Evolutionary conservation across 2,113 vertebrate species (phyloP), one percentile per base, ranked within the genome.

Genomic region (Turnix velox): DNA sequence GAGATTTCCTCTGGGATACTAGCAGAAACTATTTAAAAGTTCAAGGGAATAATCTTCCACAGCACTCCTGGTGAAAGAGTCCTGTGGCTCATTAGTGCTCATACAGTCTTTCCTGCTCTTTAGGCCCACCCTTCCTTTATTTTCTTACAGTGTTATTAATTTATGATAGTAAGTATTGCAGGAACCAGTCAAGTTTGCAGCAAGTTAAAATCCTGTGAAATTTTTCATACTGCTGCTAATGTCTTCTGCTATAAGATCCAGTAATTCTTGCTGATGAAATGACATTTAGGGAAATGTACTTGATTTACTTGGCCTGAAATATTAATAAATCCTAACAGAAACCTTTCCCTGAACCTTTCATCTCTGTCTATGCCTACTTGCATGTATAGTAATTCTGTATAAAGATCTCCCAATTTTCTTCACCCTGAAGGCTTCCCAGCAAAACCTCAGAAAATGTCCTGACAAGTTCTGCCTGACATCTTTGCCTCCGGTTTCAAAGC

Each of bases 361-460:
- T 83, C 67, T 94, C 69, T n/a, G 6, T 35, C 48, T 90, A 92
- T 91, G 39, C 45, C 23, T 95, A 75, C 65, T 82, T 79, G 31
- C 37, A 12, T 73, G 58, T 58, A 46, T 39, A 79, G 33, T 76
- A 95, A 90, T 93, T 90, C 77, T 94, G 85, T 95, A 93, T 61
- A 95, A 96, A 96, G 90, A 79, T 95, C 87, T 90, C 84, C 63
- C 71, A 92, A 83, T 84, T 96, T 95, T 91, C 63, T 91, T 96
- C 74, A 85, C 76, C 94, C 92, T 65, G 78, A 89, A 94, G 92
- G 84, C 92, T 95, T 97, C 81, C 88, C 78, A 77, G 37, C 59
- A 85, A 96, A 94, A 91, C 90, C 86, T 94, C 90, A 91, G 92
- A 86, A 95, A 90, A 63, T 92, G 88, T 87, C 78, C 88, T 80